Conservation (phyloP, 2,888 invertebrate species). For the Tetropium fuscum region DNA sequence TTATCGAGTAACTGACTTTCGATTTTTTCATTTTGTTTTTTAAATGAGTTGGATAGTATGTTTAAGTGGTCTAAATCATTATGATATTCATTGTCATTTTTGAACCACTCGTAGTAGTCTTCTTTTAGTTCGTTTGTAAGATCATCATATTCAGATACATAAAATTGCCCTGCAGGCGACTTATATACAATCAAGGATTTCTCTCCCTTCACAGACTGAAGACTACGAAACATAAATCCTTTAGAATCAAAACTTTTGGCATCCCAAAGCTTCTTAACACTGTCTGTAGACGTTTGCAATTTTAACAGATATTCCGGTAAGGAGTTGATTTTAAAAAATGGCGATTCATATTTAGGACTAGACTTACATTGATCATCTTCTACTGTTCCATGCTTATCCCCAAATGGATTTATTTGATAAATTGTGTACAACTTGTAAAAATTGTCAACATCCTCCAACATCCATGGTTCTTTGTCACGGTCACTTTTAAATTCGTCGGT, state of each 20-base stretch:
- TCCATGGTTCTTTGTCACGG: constrained; percentile 70
- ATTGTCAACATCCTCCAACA: constrained; percentile 70
- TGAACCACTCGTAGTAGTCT: constrained; percentile 38
- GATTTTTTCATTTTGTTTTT: constrained; percentile 43
- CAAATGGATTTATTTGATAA: constrained; percentile 17
- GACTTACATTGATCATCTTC: constrained; percentile 23
- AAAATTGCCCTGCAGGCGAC: constrained; percentile 55
- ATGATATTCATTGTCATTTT: constrained; percentile 25
- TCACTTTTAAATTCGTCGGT: constrained; percentile 37
- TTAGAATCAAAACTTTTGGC: constrained; percentile 36
- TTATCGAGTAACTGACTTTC: constrained; percentile 18
- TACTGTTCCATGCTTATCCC: constrained; percentile 13
- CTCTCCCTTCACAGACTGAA: constrained; percentile 38
- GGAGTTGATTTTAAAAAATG: constrained; percentile 51
- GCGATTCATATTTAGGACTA: constrained; percentile 46
- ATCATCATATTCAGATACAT: constrained; percentile 51
- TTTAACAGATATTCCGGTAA: constrained; percentile 40
- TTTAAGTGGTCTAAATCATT: constrained; percentile 31
- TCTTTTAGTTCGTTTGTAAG: constrained; percentile 36
- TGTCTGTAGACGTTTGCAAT: constrained; percentile 43
- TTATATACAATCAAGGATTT: constrained; percentile 51
- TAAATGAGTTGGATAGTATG: constrained; percentile 45
- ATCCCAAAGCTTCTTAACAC: constrained; percentile 56
- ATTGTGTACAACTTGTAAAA: constrained; percentile 50
- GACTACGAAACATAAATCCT: constrained; percentile 36